Conservation (phyloP, 1,140 invertebrate genomes). For the Camponotus vicinus region DNA sequence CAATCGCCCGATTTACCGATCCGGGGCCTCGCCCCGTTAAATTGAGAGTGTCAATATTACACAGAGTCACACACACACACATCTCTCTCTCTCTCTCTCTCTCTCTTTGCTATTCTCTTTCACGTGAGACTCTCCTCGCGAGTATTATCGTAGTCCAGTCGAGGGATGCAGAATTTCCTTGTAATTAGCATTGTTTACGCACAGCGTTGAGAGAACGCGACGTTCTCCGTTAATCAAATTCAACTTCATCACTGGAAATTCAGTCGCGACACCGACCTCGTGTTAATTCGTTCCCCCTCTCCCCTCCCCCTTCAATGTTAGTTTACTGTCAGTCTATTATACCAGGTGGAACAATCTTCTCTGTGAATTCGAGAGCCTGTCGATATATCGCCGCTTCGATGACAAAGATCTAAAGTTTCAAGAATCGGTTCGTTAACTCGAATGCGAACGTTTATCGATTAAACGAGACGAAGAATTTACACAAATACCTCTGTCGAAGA, state of each 20-base stretch:
- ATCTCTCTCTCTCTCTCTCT: too few relatives aligned
- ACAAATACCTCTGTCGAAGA: not conserved
- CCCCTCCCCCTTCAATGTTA: not conserved
- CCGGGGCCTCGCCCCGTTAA: not conserved
- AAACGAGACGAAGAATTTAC: conserved; percentile 32
- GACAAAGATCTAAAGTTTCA: not conserved
- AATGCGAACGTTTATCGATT: conserved; percentile 33
- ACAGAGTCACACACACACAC: too few relatives aligned
- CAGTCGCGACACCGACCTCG: conserved; percentile 21
- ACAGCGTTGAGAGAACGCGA: conserved; percentile 30
- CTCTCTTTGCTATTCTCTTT: not conserved
- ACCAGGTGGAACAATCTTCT: conserved; percentile 45
- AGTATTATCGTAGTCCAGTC: conserved; percentile 26
- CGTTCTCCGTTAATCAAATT: conserved; percentile 74
- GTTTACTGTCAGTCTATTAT: conserved; percentile 28
- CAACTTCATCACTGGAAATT: conserved; percentile 64
- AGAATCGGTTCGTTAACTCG: conserved; percentile 40
- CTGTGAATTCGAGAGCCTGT: not conserved
- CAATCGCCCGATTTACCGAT: conserved; percentile 50
- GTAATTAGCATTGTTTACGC: conserved; percentile 78
- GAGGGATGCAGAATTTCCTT: conserved; percentile 53
- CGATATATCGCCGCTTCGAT: conserved; percentile 7
- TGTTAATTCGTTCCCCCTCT: not conserved
- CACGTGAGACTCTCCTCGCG: not conserved
- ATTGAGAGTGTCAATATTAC: conserved; percentile 37